These are phyloP conservation scores for Rhabdomys pumilio DNA, from an alignment of 2,797 vertebrate species.

Conservation along the genomic window DNA sequence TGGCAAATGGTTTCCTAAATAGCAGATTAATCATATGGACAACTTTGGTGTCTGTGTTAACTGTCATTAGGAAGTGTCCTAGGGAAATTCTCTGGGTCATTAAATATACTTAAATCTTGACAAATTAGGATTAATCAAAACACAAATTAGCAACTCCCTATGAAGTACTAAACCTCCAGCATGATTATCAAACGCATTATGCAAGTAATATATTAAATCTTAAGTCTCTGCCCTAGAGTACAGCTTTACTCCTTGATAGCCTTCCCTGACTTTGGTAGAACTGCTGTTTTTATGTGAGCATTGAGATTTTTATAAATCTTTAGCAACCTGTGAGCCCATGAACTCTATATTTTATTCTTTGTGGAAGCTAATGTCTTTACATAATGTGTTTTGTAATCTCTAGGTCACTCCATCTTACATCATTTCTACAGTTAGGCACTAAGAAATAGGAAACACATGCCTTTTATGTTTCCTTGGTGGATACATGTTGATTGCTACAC, in stretches of 20 bases:
- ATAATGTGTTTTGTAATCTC: constrained; percentile 42
- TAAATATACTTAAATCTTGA: constrained; percentile 68
- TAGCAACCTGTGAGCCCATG: not conserved
- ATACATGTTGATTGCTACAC: constrained; percentile 10
- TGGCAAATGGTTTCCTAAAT: constrained; percentile 62
- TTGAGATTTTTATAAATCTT: constrained; percentile 65
- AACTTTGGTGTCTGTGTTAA: constrained; percentile 62
- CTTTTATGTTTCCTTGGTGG: constrained; percentile 29
- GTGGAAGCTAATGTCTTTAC: constrained; percentile 8
- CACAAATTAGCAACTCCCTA: constrained; percentile 73
- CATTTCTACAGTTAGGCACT: constrained; percentile 25
- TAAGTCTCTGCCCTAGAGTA: constrained; percentile 19
- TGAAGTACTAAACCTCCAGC: constrained; percentile 60
- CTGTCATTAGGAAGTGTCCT: constrained; percentile 73
- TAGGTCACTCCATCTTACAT: constrained; percentile 7
- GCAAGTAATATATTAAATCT: constrained; percentile 69
- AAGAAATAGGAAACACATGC: constrained; percentile 15
- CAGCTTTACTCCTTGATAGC: constrained; percentile 32
- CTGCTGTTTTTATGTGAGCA: not conserved
- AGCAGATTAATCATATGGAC: constrained; percentile 72
- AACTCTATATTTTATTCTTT: constrained; percentile 55
- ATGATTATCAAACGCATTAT: constrained; percentile 67
- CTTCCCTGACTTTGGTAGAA: constrained; percentile 56
- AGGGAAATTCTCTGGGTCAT: constrained; percentile 63
- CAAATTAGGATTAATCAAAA: constrained; percentile 76